Evolutionary conservation across 2,113 vertebrate species (phyloP), one percentile per base, ranked within the genome.

Genomic region (Madoqua kirkii): DNA sequence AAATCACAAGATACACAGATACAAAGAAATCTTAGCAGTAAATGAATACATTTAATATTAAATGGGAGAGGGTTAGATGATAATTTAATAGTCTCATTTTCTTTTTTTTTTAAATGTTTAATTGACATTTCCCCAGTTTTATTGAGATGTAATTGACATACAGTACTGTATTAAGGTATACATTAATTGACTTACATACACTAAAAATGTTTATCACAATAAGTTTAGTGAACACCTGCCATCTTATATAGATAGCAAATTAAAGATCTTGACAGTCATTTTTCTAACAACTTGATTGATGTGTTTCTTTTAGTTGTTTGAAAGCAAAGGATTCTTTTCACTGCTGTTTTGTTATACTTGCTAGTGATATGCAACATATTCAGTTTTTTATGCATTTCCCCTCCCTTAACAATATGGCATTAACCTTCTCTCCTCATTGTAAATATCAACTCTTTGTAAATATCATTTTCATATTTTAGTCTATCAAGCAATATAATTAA

Each of bases 11-110:
- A 54, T 92, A 84, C 45, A 43, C 60, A 93, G 74, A 79, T 45
- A 85, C 48, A 76, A 94, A 60, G 3, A 74, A 91, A 83, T 62
- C 16, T 36, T 78, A 33, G 19, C 27, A 13, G 10, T 71, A 93
- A 97, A 91, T 19, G 17, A 88, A 67, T 64, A 83, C 17, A 82
- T 91, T 81, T 93, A 67, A 64, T 87, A 57, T 84, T 93, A 57
- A 85, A 88, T 48, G 78, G 27, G 15, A 21, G 9, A 2, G 1
- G 9, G 48, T 33, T 52, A 50, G 10, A 7, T 54, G n/a, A 87
- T 21, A 85, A 88, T 55, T 88, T 71, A 15, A 88, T 31, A 78
- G 12, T 54, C 16, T 85, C 29, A 15, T 50, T 57, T 87, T 57
- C 7, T 76, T n/a, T n/a, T n/a, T n/a, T n/a, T n/a, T n/a, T n/a